Conservation (phyloP, 2,113 vertebrate species). For the Orthonyx spaldingii region DNA sequence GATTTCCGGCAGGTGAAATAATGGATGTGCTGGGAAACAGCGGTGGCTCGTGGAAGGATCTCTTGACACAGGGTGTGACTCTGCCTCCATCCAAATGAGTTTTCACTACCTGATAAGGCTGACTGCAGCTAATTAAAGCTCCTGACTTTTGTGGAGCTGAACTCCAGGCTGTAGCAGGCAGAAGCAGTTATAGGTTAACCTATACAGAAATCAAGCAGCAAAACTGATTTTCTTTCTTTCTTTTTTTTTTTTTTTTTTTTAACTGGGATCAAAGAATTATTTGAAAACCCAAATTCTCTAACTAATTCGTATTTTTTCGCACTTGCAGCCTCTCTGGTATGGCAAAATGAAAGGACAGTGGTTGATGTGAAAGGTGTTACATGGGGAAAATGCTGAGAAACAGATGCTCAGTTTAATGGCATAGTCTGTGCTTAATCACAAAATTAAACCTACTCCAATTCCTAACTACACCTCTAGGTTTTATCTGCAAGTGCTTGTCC, state of each 20-base stretch:
- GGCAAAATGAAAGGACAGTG: neutral
- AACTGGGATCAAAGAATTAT: neutral
- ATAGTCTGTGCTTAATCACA: neutral
- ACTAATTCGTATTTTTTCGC: neutral
- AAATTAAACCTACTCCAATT: neutral
- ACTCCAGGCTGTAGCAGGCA: neutral
- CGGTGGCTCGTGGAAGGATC: neutral
- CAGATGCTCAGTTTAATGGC: neutral
- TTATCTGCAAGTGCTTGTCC: neutral
- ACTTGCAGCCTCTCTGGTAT: neutral
- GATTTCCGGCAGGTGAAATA: neutral
- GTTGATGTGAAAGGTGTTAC: neutral
- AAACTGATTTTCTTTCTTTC: neutral
- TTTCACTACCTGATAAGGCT: neutral
- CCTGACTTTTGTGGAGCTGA: neutral
- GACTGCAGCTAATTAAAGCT: neutral
- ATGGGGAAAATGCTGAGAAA: neutral
- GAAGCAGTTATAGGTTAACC: neutral
- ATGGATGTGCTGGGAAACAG: neutral
- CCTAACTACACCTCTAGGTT: neutral
- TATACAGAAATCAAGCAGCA: neutral
- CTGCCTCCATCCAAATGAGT: neutral
- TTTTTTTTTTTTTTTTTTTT: neutral
- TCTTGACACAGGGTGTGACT: neutral
- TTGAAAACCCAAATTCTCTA: neutral